phyloP scores from a whole-genome alignment of 64 coral and sea anemone genomes.

The Stichodactyla mertensii region DNA sequence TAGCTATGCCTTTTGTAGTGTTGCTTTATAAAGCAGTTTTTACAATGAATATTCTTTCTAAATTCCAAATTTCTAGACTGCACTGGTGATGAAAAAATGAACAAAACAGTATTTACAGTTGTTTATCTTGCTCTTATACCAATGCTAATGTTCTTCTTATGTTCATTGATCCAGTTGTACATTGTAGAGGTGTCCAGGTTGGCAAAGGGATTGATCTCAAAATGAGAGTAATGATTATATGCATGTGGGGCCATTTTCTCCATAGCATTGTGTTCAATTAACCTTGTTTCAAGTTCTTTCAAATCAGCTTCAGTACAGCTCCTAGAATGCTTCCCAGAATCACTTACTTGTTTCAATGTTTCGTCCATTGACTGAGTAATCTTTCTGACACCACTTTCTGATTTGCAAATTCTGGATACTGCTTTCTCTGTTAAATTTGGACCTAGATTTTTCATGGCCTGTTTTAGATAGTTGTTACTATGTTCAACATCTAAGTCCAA shows the following conservation, averaged over 20 bases:
- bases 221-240: conserved; percentile 35
- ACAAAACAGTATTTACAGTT: neutral
- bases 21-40: no score
- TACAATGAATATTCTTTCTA: no score
- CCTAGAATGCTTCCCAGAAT: no score
- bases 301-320: conserved; percentile 24
- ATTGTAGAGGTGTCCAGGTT: conserved; percentile 43
- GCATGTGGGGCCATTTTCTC: neutral
- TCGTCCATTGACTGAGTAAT: no score
- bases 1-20: no score
- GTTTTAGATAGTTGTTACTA: no score
- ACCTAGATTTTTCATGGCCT: conserved; percentile 39
- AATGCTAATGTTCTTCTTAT: conserved; percentile 56
- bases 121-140: conserved; percentile 44
- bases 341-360: no score
- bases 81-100: no score
- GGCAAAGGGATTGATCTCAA: conserved; percentile 45
- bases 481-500: no score
- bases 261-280: neutral
- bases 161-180: conserved; percentile 68
- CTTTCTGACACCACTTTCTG: no score
- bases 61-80: no score
- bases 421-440: conserved; percentile 48
- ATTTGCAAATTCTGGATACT: neutral
- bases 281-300: conserved; percentile 19